A percentile compares a stretch with the other conserved stretches of the same genome.
phyloP scores from a whole-genome alignment of 2,113 vertebrate genomes.

The Rhombomys opimus region DNA sequence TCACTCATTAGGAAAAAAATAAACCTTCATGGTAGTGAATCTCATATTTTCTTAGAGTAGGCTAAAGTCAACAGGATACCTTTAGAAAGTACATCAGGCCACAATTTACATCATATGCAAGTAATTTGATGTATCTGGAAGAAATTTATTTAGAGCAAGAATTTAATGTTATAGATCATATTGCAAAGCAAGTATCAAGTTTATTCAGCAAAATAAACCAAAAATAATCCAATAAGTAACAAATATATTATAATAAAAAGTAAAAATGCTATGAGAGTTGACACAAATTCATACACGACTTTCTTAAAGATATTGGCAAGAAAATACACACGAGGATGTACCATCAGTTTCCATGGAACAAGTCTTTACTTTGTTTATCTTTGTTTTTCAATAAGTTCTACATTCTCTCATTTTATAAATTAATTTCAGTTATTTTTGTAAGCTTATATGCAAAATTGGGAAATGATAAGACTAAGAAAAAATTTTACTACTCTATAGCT shows the following conservation, averaged over 20 bases:
- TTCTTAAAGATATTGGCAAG: slow-evolving; percentile 24
- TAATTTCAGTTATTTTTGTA: not conserved
- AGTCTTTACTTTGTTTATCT: not conserved
- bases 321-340: not conserved
- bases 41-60: not conserved
- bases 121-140: not conserved
- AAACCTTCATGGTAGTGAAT: not conserved
- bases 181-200: slow-evolving; percentile 49
- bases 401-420: slow-evolving; percentile 23
- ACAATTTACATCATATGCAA: not conserved
- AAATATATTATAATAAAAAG: slow-evolving; percentile 7
- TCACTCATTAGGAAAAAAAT: not conserved
- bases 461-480: not conserved
- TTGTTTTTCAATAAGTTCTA: not conserved
- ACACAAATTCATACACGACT: slow-evolving; percentile 27
- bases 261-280: not conserved
- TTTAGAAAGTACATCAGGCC: not conserved
- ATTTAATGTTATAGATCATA: slow-evolving; percentile 5
- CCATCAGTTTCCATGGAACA: not conserved
- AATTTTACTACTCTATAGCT: not conserved
- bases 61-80: not conserved
- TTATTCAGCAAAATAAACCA: not conserved
- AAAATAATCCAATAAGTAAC: slow-evolving; percentile 25
- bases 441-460: slow-evolving; percentile 31
- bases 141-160: slow-evolving; percentile 4